These are phyloP conservation scores for Zoanthus solanderi DNA, from an alignment of 92 coral and sea anemone species.

Conservation along the genomic window DNA sequence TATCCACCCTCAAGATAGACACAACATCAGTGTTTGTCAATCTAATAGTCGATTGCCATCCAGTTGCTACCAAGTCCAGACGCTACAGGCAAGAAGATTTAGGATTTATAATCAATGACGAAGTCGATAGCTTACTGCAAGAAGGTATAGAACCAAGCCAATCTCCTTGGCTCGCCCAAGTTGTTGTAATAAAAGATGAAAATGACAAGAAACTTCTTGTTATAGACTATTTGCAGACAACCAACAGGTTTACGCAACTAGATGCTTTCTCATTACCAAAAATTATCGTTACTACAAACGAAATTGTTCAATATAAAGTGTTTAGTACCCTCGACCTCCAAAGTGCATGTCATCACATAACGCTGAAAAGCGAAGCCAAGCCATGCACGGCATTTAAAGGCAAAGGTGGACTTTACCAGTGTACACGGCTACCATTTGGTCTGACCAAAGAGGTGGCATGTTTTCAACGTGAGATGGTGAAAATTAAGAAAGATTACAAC, in stretches of 20 bases:
- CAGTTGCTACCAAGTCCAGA: too few species aligned
- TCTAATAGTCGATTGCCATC: too few species aligned
- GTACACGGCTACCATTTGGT: conserved; percentile 71
- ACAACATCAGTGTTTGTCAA: too few species aligned
- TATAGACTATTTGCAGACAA: not conserved
- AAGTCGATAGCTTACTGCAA: conserved; percentile 51
- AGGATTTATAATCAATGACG: not conserved
- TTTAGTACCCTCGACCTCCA: conserved; percentile 67
- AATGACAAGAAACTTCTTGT: too few species aligned
- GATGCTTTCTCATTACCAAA: conserved; percentile 44
- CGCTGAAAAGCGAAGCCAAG: conserved; percentile 63
- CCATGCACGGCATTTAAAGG: conserved; percentile 75
- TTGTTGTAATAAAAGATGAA: too few species aligned
- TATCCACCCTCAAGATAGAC: too few species aligned
- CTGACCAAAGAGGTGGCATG: conserved; percentile 9
- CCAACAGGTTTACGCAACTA: conserved; percentile 51
- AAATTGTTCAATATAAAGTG: not conserved
- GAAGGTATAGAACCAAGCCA: conserved; percentile 25
- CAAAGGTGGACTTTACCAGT: conserved; percentile 57
- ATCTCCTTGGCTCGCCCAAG: too few species aligned
- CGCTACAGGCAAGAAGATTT: too few species aligned
- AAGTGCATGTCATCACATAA: conserved; percentile 15
- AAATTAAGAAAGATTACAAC: conserved; percentile 42
- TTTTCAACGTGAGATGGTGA: not conserved
- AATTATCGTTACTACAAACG: conserved; percentile 58